A percentile compares a stretch with the other conserved stretches of the same genome.
These are phyloP conservation scores for human (Homo sapiens) DNA, from an alignment of 2,113 vertebrate genomes.

Conservation along the genomic window DNA sequence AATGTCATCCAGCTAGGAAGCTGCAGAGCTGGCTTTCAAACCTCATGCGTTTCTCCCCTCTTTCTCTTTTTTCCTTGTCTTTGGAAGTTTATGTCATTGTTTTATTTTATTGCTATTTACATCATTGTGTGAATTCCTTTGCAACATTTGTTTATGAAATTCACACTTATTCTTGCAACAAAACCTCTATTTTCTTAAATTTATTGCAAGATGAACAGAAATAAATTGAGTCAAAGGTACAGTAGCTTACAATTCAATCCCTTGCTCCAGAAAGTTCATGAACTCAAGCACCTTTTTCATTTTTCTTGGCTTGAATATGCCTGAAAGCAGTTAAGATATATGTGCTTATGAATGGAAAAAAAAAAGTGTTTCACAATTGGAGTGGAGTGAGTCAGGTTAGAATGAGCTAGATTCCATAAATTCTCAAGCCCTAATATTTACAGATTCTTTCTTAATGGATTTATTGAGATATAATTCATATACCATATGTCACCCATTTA, in stretches of 20 bases:
- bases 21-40: not conserved
- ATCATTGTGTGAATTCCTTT: not conserved
- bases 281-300: not conserved
- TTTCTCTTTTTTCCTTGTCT: not conserved
- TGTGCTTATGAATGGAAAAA: not conserved
- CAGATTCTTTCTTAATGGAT: not conserved
- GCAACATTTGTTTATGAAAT: not conserved
- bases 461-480: not conserved
- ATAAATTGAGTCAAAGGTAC: not conserved
- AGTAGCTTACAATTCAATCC: constrained; percentile 32
- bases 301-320: constrained; percentile 39
- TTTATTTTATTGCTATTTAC: not conserved
- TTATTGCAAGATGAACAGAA: constrained; percentile 27
- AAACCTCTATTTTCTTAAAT: constrained; percentile 43
- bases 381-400: constrained; percentile 39
- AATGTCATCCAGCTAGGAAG: not conserved
- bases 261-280: not conserved
- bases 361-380: constrained; percentile 16
- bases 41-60: not conserved
- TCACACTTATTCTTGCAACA: not conserved
- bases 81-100: not conserved
- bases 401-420: not conserved
- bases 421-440: not conserved
- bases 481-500: not conserved
- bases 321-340: not conserved